Conservation (phyloP, 2,113 vertebrate species). For the Agelaius phoeniceus region DNA sequence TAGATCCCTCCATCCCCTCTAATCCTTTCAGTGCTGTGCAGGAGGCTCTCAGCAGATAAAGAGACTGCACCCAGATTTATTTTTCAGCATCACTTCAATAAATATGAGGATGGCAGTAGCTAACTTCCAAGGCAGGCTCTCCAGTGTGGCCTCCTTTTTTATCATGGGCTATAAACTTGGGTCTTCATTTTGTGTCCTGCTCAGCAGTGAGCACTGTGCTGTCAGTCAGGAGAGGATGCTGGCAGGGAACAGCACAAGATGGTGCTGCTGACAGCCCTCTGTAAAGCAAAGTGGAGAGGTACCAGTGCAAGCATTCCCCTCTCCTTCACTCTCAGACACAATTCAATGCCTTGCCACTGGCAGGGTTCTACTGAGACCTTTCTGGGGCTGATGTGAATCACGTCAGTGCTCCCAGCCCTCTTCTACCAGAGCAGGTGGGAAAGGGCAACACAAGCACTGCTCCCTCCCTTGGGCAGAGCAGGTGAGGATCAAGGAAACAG, state of each 20-base stretch:
- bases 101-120: background rate
- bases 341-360: background rate
- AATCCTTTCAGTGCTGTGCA: background rate
- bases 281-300: background rate
- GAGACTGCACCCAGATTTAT: accelerated
- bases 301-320: background rate
- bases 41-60: background rate
- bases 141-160: background rate
- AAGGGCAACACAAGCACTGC: background rate
- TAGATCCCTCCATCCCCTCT: background rate
- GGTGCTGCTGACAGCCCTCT: background rate
- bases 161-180: background rate
- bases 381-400: background rate
- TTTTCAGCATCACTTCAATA: background rate
- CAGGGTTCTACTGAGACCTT: background rate
- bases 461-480: background rate
- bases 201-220: accelerated
- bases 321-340: background rate
- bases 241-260: background rate
- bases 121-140: background rate
- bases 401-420: accelerated
- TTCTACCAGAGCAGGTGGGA: background rate
- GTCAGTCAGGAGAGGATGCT: background rate
- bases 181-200: background rate
- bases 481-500: background rate